These are phyloP conservation scores for Mobula hypostoma DNA, from an alignment of 2,113 vertebrate species.

Conservation along the genomic window DNA sequence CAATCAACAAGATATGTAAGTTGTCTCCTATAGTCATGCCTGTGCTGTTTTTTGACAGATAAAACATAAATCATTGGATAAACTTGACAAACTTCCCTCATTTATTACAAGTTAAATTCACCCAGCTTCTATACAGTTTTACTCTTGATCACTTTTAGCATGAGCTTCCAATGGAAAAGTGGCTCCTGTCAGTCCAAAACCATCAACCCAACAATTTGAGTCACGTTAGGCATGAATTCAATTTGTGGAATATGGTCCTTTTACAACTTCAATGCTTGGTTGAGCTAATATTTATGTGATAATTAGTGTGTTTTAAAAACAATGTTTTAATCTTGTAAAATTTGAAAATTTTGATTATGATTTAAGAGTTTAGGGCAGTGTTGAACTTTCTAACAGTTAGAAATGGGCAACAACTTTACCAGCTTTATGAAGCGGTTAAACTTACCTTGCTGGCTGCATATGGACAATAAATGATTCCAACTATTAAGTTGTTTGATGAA, in stretches of 20 bases:
- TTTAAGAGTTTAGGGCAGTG: too few relatives aligned
- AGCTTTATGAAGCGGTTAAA: too few relatives aligned
- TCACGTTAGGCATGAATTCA: too few relatives aligned
- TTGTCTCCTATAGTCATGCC: background rate
- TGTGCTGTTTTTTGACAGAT: background rate
- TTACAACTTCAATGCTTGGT: too few relatives aligned
- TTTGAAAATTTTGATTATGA: too few relatives aligned
- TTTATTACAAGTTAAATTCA: background rate
- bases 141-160: background rate
- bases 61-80: background rate
- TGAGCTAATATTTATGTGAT: too few relatives aligned
- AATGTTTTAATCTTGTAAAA: too few relatives aligned
- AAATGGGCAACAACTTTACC: too few relatives aligned
- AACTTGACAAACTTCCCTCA: background rate
- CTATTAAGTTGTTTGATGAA: background rate
- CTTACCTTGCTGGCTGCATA: too few relatives aligned
- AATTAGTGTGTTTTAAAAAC: too few relatives aligned
- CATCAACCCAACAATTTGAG: background rate
- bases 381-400: too few relatives aligned
- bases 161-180: background rate
- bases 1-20: background rate
- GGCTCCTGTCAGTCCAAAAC: background rate
- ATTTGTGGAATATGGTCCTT: too few relatives aligned
- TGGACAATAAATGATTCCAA: background rate
- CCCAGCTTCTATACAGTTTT: background rate